phyloP scores from a whole-genome alignment of 2,113 vertebrate genomes.

The Nesoenas mayeri region DNA sequence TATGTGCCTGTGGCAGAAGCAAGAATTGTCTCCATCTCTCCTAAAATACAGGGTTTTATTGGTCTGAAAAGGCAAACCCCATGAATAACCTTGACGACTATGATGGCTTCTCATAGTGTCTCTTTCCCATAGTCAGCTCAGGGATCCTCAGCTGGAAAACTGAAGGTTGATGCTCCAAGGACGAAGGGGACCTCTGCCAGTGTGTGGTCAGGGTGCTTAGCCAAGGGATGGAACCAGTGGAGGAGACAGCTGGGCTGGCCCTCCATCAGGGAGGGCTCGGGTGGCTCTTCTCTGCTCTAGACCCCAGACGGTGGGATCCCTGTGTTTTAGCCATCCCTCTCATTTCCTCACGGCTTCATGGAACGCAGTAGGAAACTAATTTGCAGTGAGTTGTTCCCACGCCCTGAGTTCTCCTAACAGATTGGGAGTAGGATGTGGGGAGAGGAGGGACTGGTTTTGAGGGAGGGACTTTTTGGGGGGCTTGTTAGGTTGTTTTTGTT shows the following conservation, averaged over 20 bases:
- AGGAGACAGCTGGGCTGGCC: neutral
- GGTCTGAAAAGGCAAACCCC: neutral
- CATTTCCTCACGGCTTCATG: neutral
- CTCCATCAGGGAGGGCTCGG: accelerated
- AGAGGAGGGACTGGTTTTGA: neutral
- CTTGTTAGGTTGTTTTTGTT: neutral
- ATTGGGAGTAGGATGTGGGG: neutral
- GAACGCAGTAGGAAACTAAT: neutral
- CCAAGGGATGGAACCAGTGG: neutral
- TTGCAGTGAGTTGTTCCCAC: neutral
- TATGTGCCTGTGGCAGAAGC: neutral
- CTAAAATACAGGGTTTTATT: neutral
- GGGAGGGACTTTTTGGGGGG: neutral
- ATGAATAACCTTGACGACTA: neutral
- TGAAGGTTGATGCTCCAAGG: neutral
- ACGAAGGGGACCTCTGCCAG: neutral
- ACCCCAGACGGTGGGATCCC: neutral
- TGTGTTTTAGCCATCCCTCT: neutral
- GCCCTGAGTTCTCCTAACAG: neutral
- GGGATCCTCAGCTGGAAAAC: neutral
- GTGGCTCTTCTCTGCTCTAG: accelerated
- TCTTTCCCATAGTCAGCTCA: neutral
- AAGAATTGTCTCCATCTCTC: neutral
- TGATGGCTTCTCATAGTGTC: neutral
- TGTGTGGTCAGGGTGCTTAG: accelerated